Evolutionary conservation across 2,113 vertebrate genomes (phyloP), one percentile per base, ranked within the genome.

Genomic region (Saguinus imperator): DNA sequence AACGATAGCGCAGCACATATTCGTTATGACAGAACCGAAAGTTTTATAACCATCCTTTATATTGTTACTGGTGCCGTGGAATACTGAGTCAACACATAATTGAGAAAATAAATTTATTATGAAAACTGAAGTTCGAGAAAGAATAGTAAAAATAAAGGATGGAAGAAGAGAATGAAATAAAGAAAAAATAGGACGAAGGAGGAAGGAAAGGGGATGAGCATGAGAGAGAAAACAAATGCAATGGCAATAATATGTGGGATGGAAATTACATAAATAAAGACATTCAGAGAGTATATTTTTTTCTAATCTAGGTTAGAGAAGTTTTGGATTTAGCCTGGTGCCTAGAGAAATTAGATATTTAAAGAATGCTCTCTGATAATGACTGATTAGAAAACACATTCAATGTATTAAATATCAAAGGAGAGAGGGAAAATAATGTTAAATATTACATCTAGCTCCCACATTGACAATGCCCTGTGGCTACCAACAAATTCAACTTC

Each of bases 181-280:
- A 29, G 20, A 23, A 0, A 2, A 0, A 1, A 14, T 3, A 45
- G 20, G 37, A 11, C 18, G 8, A 32, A 17, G 1, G 13, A 13
- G 12, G 48, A 20, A 29, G 3, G 25, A 68, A 52, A 48, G 8
- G 6, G 0, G 2, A 6, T 29, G 10, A 50, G 43, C 13, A 1
- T 17, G 6, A 57, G 3, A 70, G 2, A 45, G 14, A 79, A 18
- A 55, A 21, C 14, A 25, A 87, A 70, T 55, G 4, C 57, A 83
- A 61, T 61, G 79, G 5, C 6, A 43, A 17, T 18, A 27, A 66
- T 61, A 18, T 58, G 5, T 3, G 20, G 12, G 4, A 2, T 80
- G 1, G 32, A 83, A 77, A 79, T 11, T 45, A 76, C 37, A 8
- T 48, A 79, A 86, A 87, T 61, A 29, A 77, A 79, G 40, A 80